Evolutionary conservation across 2,888 invertebrate genomes (phyloP), one percentile per base, ranked within the genome.

Genomic region (Subacronicta megacephala): DNA sequence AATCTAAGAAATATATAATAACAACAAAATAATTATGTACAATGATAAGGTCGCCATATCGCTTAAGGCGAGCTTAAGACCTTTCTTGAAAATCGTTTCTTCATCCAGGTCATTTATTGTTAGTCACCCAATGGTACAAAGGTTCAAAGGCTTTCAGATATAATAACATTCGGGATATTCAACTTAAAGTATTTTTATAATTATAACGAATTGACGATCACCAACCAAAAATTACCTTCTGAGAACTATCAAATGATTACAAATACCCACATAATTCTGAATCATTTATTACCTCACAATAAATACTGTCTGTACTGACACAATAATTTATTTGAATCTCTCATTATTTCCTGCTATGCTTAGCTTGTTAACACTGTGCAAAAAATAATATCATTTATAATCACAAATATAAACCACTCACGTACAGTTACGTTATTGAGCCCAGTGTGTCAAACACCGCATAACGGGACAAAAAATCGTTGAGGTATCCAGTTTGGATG

Each of bases 401-500:
- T 66, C 51, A 53, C 44, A 51, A 2, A 58, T 18, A 54, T 62
- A 62, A 51, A 63, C 40, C 41, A 33, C 29, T 36, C 31, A 41
- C 37, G 29, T 54, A 70, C 75, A 70, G 75, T 75, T 75, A 75
- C 44, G 60, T 60, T 69, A 77, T 77, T 74, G 74, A 61, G 60
- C 53, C 46, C 61, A 74, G 47, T 78, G 62, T 72, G 78, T 60
- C 77, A 75, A 74, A 71, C 63, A 37, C 41, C 40, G 40, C 10
- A 47, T 75, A 75, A 73, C 75, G 70, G 75, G 37, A 69, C 60
- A 43, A 42, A 43, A n/a, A 67, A 49, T 46, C 18, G 36, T 61
- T 67, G 56, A 60, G 50, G 62, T 69, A 69, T 69, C 75, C 59
- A 57, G 64, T 60, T 44, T 47, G 51, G 6, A 16, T 77, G 72